Percentiles rank a stretch among this genome's conserved stretches.
Conservation (phyloP, 92 coral and sea anemone genomes). For the Epizoanthus scotinus region DNA sequence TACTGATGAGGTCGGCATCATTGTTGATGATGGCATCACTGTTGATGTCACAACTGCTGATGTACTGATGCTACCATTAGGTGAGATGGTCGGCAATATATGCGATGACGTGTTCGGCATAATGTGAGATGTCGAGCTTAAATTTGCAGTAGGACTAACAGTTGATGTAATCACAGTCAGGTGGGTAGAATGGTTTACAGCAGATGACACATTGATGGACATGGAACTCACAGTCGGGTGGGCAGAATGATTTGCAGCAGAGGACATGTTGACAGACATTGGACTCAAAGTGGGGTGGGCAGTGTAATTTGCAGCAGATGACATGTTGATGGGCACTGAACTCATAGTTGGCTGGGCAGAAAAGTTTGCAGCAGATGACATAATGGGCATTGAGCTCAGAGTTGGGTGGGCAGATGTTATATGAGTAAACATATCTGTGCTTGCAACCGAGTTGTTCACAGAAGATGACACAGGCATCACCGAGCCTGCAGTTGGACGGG, state of each 20-base stretch:
- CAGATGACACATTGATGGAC: constrained; percentile 30
- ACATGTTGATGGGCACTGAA: background rate
- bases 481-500: no score
- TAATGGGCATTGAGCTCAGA: background rate
- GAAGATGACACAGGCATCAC: background rate
- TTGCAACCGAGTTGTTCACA: background rate
- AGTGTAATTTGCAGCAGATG: background rate
- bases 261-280: background rate
- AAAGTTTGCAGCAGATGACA: background rate
- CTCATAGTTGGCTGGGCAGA: background rate
- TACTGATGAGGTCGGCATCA: constrained; percentile 37
- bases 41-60: constrained; percentile 36
- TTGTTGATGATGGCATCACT: constrained; percentile 54
- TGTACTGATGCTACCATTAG: constrained; percentile 6
- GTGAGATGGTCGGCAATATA: background rate
- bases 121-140: constrained; percentile 38
- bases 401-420: background rate
- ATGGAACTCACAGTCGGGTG: background rate
- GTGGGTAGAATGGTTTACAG: constrained; percentile 28
- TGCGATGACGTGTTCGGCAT: constrained; percentile 40
- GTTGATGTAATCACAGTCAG: constrained; percentile 30
- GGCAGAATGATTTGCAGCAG: background rate
- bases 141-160: constrained; percentile 44
- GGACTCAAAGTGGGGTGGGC: background rate
- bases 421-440: no score